phyloP scores from a whole-genome alignment of 2,113 vertebrate species.

The Procavia capensis region DNA sequence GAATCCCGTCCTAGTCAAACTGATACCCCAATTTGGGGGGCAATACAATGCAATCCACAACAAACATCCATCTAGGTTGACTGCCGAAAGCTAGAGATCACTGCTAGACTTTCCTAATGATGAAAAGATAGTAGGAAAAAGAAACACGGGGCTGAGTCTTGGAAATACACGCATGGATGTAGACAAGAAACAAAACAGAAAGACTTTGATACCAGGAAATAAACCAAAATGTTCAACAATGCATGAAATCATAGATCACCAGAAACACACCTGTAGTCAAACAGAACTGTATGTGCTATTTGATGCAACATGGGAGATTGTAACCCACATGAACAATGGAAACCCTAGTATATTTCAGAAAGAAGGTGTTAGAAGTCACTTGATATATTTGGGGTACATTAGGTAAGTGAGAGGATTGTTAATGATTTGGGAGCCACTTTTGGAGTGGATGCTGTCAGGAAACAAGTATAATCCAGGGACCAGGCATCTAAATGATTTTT shows the following conservation, averaged over 20 bases:
- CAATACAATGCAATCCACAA: too few relatives aligned
- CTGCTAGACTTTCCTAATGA: not conserved
- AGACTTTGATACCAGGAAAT: not conserved
- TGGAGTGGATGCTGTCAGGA: not conserved
- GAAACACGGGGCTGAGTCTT: not conserved
- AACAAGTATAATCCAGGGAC: not conserved
- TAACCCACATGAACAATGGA: not conserved
- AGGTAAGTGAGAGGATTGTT: not conserved
- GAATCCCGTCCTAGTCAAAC: too few relatives aligned
- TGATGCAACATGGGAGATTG: not conserved
- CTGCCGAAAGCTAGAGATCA: not conserved
- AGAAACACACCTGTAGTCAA: not conserved
- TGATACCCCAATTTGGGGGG: too few relatives aligned
- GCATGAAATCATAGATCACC: not conserved
- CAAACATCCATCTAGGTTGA: not conserved
- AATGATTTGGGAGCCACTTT: not conserved
- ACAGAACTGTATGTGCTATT: not conserved
- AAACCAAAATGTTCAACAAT: not conserved
- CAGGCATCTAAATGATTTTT: not conserved
- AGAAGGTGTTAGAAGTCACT: not conserved
- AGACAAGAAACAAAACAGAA: not conserved
- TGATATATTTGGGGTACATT: not conserved
- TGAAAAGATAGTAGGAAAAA: not conserved
- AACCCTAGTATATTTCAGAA: not conserved
- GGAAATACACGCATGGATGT: not conserved